phyloP scores from a whole-genome alignment of 2,797 vertebrate genomes.

The Micromesistius poutassou region DNA sequence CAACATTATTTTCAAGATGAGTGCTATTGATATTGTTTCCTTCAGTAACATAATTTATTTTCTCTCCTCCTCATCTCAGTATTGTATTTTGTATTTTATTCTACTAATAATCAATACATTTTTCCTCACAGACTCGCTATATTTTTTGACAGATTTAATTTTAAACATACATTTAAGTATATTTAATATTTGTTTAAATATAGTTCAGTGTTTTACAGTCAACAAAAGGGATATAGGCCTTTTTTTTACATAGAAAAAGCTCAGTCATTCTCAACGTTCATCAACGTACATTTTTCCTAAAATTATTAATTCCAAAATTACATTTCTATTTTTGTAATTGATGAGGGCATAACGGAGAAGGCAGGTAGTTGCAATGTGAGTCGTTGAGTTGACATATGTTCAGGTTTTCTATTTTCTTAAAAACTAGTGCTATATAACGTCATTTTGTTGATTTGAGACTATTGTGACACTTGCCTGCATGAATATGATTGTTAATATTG shows the following conservation, averaged over 20 bases:
- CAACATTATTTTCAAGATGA: slow-evolving; percentile 4
- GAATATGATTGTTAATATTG: neutral
- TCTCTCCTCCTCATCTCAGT: neutral
- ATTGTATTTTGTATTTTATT: neutral
- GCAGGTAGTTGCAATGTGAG: neutral
- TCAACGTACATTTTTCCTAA: neutral
- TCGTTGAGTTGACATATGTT: neutral
- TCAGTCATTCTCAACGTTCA: too few species aligned
- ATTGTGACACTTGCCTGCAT: neutral
- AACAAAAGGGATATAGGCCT: neutral
- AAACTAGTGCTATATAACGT: neutral
- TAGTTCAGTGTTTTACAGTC: neutral
- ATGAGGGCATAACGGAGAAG: neutral
- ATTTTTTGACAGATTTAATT: neutral
- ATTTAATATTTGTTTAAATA: neutral
- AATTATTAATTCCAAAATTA: neutral
- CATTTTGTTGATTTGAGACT: neutral
- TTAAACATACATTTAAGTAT: neutral
- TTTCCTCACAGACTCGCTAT: neutral
- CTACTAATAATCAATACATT: neutral
- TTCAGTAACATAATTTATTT: neutral
- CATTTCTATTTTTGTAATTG: neutral
- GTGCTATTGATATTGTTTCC: neutral
- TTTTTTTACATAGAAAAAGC: neutral
- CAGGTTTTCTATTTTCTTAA: neutral